A percentile compares a stretch with the other conserved stretches of the same genome.
Evolutionary conservation across 35 echinoderm and acorn worm species (phyloP).

Genomic region (Hemicentrotus pulcherrimus): DNA sequence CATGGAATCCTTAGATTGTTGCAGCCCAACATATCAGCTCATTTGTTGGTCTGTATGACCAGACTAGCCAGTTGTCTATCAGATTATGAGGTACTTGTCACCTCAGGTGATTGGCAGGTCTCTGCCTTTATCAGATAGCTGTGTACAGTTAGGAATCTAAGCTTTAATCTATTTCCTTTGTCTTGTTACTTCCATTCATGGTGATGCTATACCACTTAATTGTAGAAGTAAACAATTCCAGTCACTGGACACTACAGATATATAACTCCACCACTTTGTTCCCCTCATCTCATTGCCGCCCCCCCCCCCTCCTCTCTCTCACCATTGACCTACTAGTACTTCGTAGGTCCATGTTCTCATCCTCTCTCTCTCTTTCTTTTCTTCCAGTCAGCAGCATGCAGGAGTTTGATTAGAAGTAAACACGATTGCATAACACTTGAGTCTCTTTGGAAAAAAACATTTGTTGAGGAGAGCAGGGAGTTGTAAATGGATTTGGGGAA

Average conservation of each 20-base stretch:
- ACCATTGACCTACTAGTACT: too few relatives aligned
- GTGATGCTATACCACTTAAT: neutral
- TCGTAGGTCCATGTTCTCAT: neutral
- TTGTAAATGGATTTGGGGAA: neutral
- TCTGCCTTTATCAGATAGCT: neutral
- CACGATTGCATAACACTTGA: neutral
- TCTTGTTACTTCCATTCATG: constrained; percentile 8
- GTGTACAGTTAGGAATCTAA: constrained; percentile 37
- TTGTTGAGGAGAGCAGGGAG: neutral
- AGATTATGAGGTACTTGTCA: constrained; percentile 34
- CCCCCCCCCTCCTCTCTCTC: neutral
- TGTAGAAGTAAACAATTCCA: neutral
- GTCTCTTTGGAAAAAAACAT: neutral
- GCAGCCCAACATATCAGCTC: too few relatives aligned
- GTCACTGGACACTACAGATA: neutral
- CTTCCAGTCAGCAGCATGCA: neutral
- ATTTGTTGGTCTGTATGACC: neutral
- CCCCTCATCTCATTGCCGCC: neutral
- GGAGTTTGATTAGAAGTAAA: neutral
- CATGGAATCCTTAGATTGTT: too few relatives aligned
- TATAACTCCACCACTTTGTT: neutral
- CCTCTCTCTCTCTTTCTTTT: neutral
- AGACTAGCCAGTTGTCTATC: constrained; percentile 26
- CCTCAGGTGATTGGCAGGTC: neutral
- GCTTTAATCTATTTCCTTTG: neutral